phyloP scores from a whole-genome alignment of 92 coral and sea anemone species.

The Chrysogorgia sp. region DNA sequence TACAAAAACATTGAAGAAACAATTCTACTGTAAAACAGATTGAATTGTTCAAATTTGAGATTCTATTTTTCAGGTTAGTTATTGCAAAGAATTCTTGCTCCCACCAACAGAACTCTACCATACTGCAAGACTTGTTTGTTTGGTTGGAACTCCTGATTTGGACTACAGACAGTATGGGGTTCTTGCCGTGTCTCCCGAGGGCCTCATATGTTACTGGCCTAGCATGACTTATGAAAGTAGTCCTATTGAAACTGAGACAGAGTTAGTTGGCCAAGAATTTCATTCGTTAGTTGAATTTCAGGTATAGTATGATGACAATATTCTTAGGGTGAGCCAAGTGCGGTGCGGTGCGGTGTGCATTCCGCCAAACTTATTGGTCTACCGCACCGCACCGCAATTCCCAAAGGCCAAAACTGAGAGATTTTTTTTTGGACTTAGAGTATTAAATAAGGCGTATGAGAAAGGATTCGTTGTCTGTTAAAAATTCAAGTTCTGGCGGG shows the following conservation, averaged over 20 bases:
- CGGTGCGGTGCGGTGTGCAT: too few species aligned
- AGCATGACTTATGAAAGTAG: conserved; percentile 81
- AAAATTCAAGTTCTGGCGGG: too few species aligned
- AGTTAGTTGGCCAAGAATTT: conserved; percentile 81
- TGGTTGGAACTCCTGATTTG: conserved; percentile 61
- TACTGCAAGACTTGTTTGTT: conserved; percentile 77
- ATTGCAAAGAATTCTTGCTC: conserved; percentile 79
- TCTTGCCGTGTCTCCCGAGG: conserved; percentile 90
- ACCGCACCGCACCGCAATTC: too few species aligned
- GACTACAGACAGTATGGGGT: conserved; percentile 69
- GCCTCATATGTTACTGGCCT: conserved; percentile 93
- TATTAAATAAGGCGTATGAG: too few species aligned
- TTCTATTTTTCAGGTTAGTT: conserved; percentile 77
- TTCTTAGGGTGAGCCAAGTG: too few species aligned
- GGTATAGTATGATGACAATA: conserved; percentile 53
- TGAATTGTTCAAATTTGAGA: too few species aligned
- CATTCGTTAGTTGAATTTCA: conserved; percentile 84
- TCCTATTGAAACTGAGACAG: conserved; percentile 80
- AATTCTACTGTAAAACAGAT: too few species aligned
- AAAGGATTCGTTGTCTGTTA: too few species aligned
- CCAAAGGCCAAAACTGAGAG: too few species aligned
- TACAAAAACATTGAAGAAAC: too few species aligned
- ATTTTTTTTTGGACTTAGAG: too few species aligned
- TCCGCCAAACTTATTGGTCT: too few species aligned
- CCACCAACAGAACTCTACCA: conserved; percentile 91